phyloP scores from a whole-genome alignment of 2,888 invertebrate genomes.

The Tinea trinotella region DNA sequence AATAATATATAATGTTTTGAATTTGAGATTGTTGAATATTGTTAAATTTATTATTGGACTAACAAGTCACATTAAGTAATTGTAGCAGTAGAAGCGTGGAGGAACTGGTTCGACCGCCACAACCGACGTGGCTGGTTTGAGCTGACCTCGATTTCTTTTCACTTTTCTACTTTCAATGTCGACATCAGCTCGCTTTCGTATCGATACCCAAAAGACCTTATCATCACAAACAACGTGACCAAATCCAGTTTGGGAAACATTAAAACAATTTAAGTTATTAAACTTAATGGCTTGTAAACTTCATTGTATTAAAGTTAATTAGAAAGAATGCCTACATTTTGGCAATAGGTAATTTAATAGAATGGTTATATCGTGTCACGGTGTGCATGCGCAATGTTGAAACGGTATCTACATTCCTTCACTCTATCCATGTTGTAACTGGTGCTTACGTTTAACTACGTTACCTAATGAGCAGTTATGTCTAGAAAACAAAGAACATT shows the following conservation, averaged over 20 bases:
- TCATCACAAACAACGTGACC: not conserved
- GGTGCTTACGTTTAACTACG: slow-evolving; percentile 48
- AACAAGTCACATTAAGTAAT: slow-evolving; percentile 2
- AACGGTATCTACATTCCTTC: slow-evolving; percentile 55
- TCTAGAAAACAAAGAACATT: slow-evolving; percentile 18
- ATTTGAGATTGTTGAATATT: not conserved
- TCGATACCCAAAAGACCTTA: not conserved
- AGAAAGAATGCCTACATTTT: not conserved
- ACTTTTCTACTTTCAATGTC: slow-evolving; percentile 66
- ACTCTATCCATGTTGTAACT: slow-evolving; percentile 52
- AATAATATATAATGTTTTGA: too few species aligned
- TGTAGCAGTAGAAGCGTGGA: not conserved
- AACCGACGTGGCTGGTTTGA: slow-evolving; percentile 56
- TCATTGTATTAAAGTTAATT: not conserved
- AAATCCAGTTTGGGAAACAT: not conserved
- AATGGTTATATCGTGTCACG: slow-evolving; percentile 12
- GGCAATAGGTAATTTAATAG: not conserved
- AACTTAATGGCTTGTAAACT: too few species aligned
- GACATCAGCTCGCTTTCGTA: slow-evolving; percentile 29
- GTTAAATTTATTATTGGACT: not conserved
- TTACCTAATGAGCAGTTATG: slow-evolving; percentile 55
- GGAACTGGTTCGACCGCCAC: slow-evolving; percentile 21
- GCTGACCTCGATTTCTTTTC: slow-evolving; percentile 72
- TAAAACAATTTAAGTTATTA: not conserved
- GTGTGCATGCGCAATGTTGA: slow-evolving; percentile 19